Evolutionary conservation across 2,888 invertebrate species (phyloP).

Genomic region (Cryptocephalus primarius): DNA sequence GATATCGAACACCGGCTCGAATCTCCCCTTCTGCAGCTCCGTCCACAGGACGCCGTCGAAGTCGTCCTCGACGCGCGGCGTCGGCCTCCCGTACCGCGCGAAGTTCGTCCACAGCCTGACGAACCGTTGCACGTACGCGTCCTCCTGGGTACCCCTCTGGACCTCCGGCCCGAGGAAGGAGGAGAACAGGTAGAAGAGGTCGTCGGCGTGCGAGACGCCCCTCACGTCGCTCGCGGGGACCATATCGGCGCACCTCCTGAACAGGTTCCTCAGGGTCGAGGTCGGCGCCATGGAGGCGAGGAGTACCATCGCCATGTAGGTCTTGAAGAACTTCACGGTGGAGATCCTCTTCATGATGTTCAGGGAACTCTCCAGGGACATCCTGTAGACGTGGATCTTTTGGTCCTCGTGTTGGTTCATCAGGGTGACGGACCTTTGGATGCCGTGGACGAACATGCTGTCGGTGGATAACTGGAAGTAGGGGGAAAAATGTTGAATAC

Average conservation of each 20-base stretch:
- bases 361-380: conserved; percentile 20
- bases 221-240: conserved; percentile 7
- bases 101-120: conserved; percentile 30
- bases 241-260: conserved; percentile 1
- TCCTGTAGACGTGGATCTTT: conserved; percentile 24
- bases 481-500: conserved; percentile 1
- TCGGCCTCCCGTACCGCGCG: conserved; percentile 24
- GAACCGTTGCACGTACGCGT: conserved; percentile 20
- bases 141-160: conserved; percentile 16
- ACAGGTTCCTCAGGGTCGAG: too few relatives aligned
- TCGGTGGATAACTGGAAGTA: conserved; percentile 28
- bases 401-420: conserved; percentile 13
- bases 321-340: too few relatives aligned
- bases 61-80: conserved; percentile 15
- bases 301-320: too few relatives aligned
- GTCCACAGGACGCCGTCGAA: conserved; percentile 22
- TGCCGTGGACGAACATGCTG: conserved; percentile 23
- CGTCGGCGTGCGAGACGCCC: conserved; percentile 27
- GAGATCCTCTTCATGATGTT: conserved; percentile 8
- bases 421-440: conserved; percentile 15
- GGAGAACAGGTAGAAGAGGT: conserved; percentile 24
- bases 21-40: conserved; percentile 15
- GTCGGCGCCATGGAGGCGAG: too few relatives aligned
- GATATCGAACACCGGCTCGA: conserved; percentile 23
- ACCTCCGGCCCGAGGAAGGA: conserved; percentile 13